Evolutionary conservation across 1,140 invertebrate genomes (phyloP).

Genomic region (Drosophila bifasciata): DNA sequence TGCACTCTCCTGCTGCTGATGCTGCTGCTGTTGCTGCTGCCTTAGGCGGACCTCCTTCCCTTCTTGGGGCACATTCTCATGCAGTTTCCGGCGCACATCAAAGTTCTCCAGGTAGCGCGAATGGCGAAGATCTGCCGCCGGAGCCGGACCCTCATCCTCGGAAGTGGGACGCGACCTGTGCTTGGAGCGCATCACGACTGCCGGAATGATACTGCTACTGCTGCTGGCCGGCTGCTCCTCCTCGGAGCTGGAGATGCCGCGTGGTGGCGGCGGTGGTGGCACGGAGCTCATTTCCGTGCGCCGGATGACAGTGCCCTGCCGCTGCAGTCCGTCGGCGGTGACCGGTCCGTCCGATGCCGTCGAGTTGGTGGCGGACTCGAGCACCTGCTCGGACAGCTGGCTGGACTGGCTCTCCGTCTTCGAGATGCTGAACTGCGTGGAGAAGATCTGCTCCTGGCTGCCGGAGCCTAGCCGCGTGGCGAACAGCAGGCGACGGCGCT

Average conservation of each 20-base stretch:
- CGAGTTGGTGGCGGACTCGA: constrained; percentile 49
- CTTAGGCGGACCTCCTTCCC: background rate
- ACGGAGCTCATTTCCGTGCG: constrained; percentile 28
- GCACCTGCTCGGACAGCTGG: constrained; percentile 84
- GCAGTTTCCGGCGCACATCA: constrained; percentile 78
- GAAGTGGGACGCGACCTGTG: constrained; percentile 74
- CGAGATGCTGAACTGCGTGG: constrained; percentile 84
- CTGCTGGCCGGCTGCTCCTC: constrained; percentile 39
- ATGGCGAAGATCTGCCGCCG: constrained; percentile 62
- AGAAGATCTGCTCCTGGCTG: constrained; percentile 84
- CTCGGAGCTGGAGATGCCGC: constrained; percentile 57
- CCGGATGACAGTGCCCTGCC: constrained; percentile 74
- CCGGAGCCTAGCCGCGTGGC: constrained; percentile 84
- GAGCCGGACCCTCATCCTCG: constrained; percentile 64
- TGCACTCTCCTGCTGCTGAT: constrained; percentile 11
- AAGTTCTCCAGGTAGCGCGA: constrained; percentile 81
- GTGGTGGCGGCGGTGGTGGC: constrained; percentile 21
- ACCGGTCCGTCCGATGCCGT: constrained; percentile 42
- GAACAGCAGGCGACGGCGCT: constrained; percentile 83
- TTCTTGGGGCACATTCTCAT: constrained; percentile 64
- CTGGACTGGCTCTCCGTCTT: constrained; percentile 85
- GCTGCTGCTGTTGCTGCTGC: constrained; percentile 4
- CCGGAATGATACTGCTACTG: background rate
- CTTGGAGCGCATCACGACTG: constrained; percentile 57
- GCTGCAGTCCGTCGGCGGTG: constrained; percentile 58